These are phyloP conservation scores for Epizoanthus rinbou DNA, from an alignment of 92 coral and sea anemone species.

Conservation along the genomic window DNA sequence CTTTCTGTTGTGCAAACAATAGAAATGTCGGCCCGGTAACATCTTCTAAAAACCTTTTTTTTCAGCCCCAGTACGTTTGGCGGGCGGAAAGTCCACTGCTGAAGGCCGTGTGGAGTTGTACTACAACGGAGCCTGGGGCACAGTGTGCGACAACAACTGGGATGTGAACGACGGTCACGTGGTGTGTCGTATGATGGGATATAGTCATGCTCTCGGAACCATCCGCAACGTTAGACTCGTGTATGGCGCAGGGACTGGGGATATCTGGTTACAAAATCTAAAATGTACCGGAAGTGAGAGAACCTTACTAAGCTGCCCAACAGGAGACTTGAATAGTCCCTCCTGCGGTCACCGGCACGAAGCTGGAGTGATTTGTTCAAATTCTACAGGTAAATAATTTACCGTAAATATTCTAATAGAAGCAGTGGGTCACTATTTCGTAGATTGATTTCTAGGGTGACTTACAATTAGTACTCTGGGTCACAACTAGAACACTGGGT, in stretches of 20 bases:
- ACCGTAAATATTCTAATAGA: too few species aligned
- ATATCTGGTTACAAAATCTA: neutral
- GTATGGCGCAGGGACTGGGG: neutral
- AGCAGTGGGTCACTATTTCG: too few species aligned
- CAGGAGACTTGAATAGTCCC: neutral
- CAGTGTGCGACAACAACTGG: neutral
- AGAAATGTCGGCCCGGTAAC: too few species aligned
- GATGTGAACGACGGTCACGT: neutral
- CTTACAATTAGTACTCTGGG: too few species aligned
- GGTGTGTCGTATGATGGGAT: constrained; percentile 16
- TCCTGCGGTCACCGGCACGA: neutral
- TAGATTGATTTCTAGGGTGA: too few species aligned
- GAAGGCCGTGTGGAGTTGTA: constrained; percentile 11
- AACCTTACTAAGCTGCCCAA: neutral
- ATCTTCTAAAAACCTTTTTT: too few species aligned
- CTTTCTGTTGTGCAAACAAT: too few species aligned
- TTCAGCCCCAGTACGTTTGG: neutral
- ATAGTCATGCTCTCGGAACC: constrained; percentile 2
- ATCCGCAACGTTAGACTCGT: neutral
- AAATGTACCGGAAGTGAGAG: neutral
- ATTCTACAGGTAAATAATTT: neutral
- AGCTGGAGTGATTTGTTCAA: neutral
- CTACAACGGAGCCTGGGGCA: constrained; percentile 12
- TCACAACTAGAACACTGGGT: too few species aligned
- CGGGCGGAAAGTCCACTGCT: neutral